Base-by-base conservation (phyloP, 2,113 vertebrate genomes). In the Oryzias javanicus region DNA sequence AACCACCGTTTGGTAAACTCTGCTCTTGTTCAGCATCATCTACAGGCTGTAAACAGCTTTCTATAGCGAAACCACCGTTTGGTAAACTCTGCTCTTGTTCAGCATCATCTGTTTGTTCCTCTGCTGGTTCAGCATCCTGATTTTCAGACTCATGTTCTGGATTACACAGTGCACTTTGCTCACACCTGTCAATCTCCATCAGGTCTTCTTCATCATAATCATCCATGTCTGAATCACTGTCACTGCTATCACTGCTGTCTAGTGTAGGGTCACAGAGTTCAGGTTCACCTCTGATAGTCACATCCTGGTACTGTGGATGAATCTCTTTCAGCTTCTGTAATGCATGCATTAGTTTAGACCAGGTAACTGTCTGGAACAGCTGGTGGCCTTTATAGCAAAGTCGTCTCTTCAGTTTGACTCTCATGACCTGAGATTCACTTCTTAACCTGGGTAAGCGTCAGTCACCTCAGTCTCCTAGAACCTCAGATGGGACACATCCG, bases 401-500 rank as follows among this genome's bases (percentile, higher is more conserved):
- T 1, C 24, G 29, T 40, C 71, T 66, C 45, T 83, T 83, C 2
- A 78, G 3, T 3, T 79, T 76, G 0, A 79, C 14, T n/a, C 62
- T 75, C 14, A 82, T 40, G 0, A 80, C 25, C 4, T 77, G 64
- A 1, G 77, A 80, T 1, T 79, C 42, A 47, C 27, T 71, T 27
- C 65, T 82, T 4, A 75, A 35, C 4, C 66, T 67, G 0, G 66
- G 67, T 13, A 42, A n/a, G 14, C 19, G 0, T 72, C 53, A 0
- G 78, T n/a, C n/a, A n/a, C n/a, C n/a, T n/a, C 70, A 13, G 70
- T 74, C 16, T 62, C 42, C 41, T 78, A n/a, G 29, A 0, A 78
- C 50, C 6, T 84, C 67, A 14, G 64, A 75, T 3, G 64, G 64
- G 0, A 80, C 70, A 69, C 60, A 83, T 69, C 4, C 46, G n/a